Evolutionary conservation across 2,113 vertebrate genomes (phyloP), one percentile per base, ranked within the genome.

Genomic region (Gobio gobio): DNA sequence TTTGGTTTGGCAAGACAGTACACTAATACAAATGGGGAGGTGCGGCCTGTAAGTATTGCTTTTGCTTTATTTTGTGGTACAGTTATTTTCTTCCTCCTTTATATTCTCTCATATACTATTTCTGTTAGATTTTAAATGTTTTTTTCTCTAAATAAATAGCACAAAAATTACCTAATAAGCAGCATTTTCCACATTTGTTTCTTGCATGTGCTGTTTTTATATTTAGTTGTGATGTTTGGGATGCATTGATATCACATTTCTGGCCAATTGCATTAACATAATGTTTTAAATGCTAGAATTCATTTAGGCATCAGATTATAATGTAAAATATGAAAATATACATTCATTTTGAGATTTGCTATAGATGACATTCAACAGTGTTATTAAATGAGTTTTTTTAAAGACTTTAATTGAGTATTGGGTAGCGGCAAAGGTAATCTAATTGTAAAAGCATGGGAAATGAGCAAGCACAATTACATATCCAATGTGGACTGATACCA

Each of bases 1-100:
- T 99, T 99, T 3, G 98, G 98, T 72, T 94, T 99, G 90, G 98
- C 98, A 2, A 95, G 98, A 29, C 98, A 99, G 90, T 99, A 99
- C 89, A 99, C 97, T 92, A 99, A 99, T 95, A 99, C 98, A 58
- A 98, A 95, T 0, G 97, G 98, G 47, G 98, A 99, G 82, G 98
- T 99, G 58, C 94, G 98, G 24, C 98, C 98, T 49, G 98, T 99
- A 93, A 97, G 97, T 94, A 70, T 66, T n/a, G 0, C 3, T 40
- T 70, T 51, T 20, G 2, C 12, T 29, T 40, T 12, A 2, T 63
- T 56, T 4, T 29, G 4, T 24, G 33, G 18, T 18, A 26, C 2
- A 49, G 4, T 40, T 40, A 16, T 76, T 6, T 54, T 51, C 24
- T 54, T 20, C 6, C 20, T 16, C 5, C 9, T 66, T 40, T 43